A percentile compares a stretch with the other conserved stretches of the same genome.
These are phyloP conservation scores for Meganola albula DNA, from an alignment of 2,888 invertebrate species.

Conservation along the genomic window DNA sequence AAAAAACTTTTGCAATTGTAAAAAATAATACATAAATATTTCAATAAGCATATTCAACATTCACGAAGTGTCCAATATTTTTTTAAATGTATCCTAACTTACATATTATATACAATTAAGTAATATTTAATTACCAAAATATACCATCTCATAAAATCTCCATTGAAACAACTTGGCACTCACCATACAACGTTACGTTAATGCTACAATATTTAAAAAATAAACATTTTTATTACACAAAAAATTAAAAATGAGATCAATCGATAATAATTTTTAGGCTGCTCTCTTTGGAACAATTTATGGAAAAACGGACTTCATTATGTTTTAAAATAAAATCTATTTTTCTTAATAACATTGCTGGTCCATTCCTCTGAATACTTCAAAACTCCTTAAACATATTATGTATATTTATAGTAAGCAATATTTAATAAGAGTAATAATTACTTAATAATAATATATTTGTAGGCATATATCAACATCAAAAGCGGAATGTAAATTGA, in stretches of 20 bases:
- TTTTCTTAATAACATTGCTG: constrained; percentile 39
- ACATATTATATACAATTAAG: constrained; percentile 52
- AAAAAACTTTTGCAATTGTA: no score
- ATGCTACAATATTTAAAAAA: constrained; percentile 54
- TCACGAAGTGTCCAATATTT: no score
- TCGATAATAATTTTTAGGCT: constrained; percentile 75
- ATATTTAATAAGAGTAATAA: constrained; percentile 18
- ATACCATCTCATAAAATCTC: constrained; percentile 56
- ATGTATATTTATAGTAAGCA: constrained; percentile 14
- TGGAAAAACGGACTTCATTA: constrained; percentile 48
- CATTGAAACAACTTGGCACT: constrained; percentile 64
- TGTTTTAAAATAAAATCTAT: constrained; percentile 35
- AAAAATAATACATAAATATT: no score
- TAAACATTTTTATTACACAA: constrained; percentile 65
- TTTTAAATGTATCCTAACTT: constrained; percentile 42
- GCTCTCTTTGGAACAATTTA: constrained; percentile 76
- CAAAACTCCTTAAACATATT: constrained; percentile 21
- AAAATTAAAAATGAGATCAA: constrained; percentile 74
- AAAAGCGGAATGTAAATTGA: constrained; percentile 67
- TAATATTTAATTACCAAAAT: constrained; percentile 47
- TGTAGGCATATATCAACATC: constrained; percentile 47
- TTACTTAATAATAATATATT: constrained; percentile 21
- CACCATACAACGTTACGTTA: constrained; percentile 42
- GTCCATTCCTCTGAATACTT: constrained; percentile 41
- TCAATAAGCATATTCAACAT: no score